Evolutionary conservation across 2,113 vertebrate species (phyloP).

Genomic region (Haplochromis burtoni): DNA sequence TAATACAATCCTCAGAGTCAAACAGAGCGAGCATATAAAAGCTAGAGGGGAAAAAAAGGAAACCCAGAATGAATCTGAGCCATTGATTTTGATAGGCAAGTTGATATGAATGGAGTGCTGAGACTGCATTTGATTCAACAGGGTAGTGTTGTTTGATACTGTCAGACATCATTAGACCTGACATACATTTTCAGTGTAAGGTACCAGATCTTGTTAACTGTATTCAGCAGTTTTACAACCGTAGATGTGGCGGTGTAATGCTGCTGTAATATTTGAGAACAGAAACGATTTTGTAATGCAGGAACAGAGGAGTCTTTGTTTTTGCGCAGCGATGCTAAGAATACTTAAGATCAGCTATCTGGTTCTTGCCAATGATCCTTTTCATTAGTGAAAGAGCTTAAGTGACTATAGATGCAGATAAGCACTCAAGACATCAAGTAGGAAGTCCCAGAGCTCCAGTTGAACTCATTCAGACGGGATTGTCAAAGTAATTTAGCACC

Average conservation of each 20-base stretch:
- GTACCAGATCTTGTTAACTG: not conserved
- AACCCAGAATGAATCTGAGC: slow-evolving; percentile 4
- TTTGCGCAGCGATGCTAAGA: not conserved
- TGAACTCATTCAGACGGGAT: not conserved
- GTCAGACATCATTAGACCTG: slow-evolving; percentile 9
- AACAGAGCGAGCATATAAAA: slow-evolving; percentile 8
- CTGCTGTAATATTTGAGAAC: not conserved
- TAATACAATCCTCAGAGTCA: slow-evolving; percentile 18
- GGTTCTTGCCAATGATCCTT: slow-evolving; percentile 35
- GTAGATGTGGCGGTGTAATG: not conserved
- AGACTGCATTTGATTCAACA: not conserved
- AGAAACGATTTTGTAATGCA: not conserved
- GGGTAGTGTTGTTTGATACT: not conserved
- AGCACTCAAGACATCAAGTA: slow-evolving; percentile 4
- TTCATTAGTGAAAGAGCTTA: slow-evolving; percentile 47
- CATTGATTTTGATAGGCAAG: slow-evolving; percentile 32
- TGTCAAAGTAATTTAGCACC: slow-evolving; percentile 7
- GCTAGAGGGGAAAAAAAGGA: not conserved
- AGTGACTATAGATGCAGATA: slow-evolving; percentile 40
- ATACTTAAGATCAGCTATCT: slow-evolving; percentile 34
- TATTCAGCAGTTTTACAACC: not conserved
- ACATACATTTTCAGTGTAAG: not conserved
- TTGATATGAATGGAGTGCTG: slow-evolving; percentile 36
- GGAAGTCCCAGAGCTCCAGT: slow-evolving; percentile 1
- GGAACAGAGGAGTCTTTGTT: slow-evolving; percentile 9